Conservation (phyloP, 2,888 invertebrate species). For the Chymomyza fuscimana region DNA sequence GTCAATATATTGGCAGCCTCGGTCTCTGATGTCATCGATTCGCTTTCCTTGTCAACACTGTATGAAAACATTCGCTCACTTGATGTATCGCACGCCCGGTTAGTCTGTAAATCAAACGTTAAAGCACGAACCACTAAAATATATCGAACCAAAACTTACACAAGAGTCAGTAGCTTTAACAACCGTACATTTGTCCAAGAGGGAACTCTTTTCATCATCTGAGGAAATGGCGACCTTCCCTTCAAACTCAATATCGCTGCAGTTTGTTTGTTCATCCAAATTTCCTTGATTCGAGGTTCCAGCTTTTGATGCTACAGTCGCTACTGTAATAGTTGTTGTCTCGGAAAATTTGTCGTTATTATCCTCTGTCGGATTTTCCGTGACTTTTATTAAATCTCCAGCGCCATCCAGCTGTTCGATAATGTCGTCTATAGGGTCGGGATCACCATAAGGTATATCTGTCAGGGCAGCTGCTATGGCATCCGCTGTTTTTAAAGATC, state of each 20-base stretch:
- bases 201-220: not conserved
- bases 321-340: not conserved
- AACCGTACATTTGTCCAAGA: not conserved
- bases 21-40: constrained; percentile 72
- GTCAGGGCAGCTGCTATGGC: constrained; percentile 51
- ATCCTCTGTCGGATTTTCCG: constrained; percentile 19
- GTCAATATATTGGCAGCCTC: constrained; percentile 78
- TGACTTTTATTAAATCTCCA: constrained; percentile 47
- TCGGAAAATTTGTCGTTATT: constrained; percentile 13
- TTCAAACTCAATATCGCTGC: not conserved
- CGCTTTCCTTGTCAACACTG: constrained; percentile 24
- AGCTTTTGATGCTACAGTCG: not conserved
- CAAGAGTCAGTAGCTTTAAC: not conserved
- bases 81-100: constrained; percentile 4
- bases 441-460: constrained; percentile 57
- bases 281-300: not conserved
- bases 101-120: constrained; percentile 16
- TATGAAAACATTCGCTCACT: not conserved
- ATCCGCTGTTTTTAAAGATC: constrained; percentile 37
- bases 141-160: not conserved
- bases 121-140: not conserved
- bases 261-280: not conserved
- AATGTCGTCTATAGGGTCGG: constrained; percentile 77
- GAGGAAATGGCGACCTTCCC: not conserved
- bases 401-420: constrained; percentile 78